A percentile compares a stretch with the other conserved stretches of the same genome.
Evolutionary conservation across 2,888 invertebrate genomes (phyloP).

Genomic region (Meliscaeva auricollis): DNA sequence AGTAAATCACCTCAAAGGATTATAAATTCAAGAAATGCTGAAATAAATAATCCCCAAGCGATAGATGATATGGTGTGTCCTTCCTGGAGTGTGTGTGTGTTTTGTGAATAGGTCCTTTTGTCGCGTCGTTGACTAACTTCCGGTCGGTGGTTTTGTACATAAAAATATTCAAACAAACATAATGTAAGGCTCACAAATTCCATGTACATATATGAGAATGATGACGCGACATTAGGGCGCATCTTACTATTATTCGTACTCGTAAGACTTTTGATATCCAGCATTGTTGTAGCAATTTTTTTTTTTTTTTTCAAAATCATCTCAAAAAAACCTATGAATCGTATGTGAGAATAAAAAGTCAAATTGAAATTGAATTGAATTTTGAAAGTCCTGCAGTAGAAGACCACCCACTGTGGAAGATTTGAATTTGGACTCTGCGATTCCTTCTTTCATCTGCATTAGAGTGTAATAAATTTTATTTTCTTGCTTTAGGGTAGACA

Average conservation of each 20-base stretch:
- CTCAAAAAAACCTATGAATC: not conserved
- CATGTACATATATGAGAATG: constrained; percentile 18
- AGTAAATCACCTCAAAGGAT: constrained; percentile 75
- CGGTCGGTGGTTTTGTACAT: constrained; percentile 17
- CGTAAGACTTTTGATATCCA: not conserved
- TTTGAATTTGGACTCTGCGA: not conserved
- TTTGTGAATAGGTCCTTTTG: constrained; percentile 12
- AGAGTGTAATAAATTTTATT: constrained; percentile 39
- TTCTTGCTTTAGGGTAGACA: constrained; percentile 2
- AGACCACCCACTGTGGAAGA: constrained; percentile 29
- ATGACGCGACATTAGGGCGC: not conserved
- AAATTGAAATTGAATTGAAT: constrained; percentile 38
- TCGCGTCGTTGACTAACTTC: constrained; percentile 65
- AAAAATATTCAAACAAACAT: constrained; percentile 17
- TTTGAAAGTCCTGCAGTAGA: constrained; percentile 7
- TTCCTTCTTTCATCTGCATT: constrained; percentile 44
- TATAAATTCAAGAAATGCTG: constrained; percentile 75
- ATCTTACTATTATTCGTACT: not conserved
- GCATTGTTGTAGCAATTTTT: not conserved
- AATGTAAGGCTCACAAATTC: constrained; percentile 24
- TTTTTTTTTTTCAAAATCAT: not conserved
- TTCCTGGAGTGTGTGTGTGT: constrained; percentile 58
- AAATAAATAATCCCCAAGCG: constrained; percentile 75
- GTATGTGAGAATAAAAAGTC: constrained; percentile 1
- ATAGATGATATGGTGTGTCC: constrained; percentile 72